These are phyloP conservation scores for Zeugodacus cucurbitae DNA, from an alignment of 1,140 invertebrate genomes.

Conservation along the genomic window DNA sequence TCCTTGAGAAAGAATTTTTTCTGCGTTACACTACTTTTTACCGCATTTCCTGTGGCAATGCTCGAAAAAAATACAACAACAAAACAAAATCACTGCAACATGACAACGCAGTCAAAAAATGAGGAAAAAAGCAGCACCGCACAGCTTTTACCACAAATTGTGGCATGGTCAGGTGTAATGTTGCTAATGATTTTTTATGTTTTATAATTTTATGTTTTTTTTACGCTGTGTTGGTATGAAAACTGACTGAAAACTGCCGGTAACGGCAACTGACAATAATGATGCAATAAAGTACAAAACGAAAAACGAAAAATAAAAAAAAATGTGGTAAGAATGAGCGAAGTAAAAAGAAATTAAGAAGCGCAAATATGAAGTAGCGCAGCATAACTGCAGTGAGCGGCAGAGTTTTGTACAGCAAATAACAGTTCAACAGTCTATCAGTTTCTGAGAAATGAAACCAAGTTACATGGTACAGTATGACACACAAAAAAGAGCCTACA, in stretches of 20 bases:
- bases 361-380: neutral
- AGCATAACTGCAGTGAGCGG: neutral
- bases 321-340: neutral
- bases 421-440: too few species aligned
- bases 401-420: neutral
- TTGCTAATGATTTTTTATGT: conserved; percentile 23
- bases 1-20: conserved; percentile 27
- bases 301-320: neutral
- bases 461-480: neutral
- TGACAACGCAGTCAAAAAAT: neutral
- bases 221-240: neutral
- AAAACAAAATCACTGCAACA: neutral
- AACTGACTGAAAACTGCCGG: neutral
- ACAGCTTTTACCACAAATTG: neutral
- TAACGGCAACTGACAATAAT: neutral
- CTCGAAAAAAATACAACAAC: neutral
- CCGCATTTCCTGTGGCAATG: conserved; percentile 29
- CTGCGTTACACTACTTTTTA: conserved; percentile 5
- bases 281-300: neutral
- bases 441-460: neutral
- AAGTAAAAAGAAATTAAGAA: neutral
- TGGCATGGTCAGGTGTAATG: conserved; percentile 4
- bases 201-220: neutral
- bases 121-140: neutral
- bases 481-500: neutral